Evolutionary conservation across 2,888 invertebrate species (phyloP), one percentile per base, ranked within the genome.

Genomic region (Cacoxenus indagator): DNA sequence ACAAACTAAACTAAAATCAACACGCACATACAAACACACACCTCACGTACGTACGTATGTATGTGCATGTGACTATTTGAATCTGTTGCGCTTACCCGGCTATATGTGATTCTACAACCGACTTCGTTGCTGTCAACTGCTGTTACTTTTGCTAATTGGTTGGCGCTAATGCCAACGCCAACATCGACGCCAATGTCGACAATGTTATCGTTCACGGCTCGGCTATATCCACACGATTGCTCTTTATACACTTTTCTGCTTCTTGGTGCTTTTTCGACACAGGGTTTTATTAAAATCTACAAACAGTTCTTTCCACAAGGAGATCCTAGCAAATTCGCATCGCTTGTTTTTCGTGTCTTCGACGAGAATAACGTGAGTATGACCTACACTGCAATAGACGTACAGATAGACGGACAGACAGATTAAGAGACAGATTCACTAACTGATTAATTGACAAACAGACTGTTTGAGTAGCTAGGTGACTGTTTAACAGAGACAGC

Each of bases 261-360:
- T 26, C 37, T 54, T 29, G 37, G 24, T 46, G n/a, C n/a, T n/a
- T n/a, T n/a, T n/a, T n/a, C n/a, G n/a, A n/a, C 89, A 69, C 89
- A 98, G 98, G 98, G 98, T 82, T 99, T 99, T 91, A 97, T 98
- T 89, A 97, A 96, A 91, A 99, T 99, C 89, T 99, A 99, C 91
- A 97, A 97, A 90, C 98, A 99, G 90, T 99, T 99, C 91, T 99
- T 99, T 89, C 99, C 99, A 69, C 96, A 98, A 92, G 99, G 99
- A 81, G 98, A 99, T 90, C 98, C 99, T 55, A 96, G 97, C 87
- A 99, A 98, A 91, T 99, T 99, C 88, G 98, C 99, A 69, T 95
- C 96, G 71, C 92, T 98, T 85, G 98, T 99, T 74, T 99, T 99
- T 91, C 94, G 98, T 87, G 99, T 99, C 73, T 99, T 99, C 89